Evolutionary conservation across 2,113 vertebrate species (phyloP), one percentile per base, ranked within the genome.

Genomic region (Corythaixoides concolor): DNA sequence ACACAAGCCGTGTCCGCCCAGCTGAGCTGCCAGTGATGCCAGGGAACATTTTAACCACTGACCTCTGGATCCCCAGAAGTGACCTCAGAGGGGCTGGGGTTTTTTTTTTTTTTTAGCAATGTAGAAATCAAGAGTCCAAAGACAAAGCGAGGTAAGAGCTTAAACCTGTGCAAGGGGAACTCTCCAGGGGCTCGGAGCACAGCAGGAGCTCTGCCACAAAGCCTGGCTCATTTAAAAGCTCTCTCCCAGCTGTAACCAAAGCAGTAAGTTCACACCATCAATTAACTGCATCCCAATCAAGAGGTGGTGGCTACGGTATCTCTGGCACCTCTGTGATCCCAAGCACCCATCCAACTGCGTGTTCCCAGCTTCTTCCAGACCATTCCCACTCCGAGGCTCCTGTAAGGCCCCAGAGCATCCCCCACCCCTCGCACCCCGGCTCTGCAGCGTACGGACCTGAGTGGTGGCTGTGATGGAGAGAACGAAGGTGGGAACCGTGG

Each of bases 401-500:
- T 7, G 59, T n/a, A 8, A 78, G 12, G 23, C 74, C 80, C 49
- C 43, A 5, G 33, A 66, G 52, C 41, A 43, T 5, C 52, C 24
- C 15, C 53, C 41, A 26, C 3, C 56, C 41, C 55, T n/a, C 3
- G 1, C 2, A 2, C 12, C 37, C 53, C 2, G 0, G 66, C 52
- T 39, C 70, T 10, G 45, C 33, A 16, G 33, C 4, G 6, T 58
- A 97, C 97, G 4, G 87, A 99, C 99, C 99, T 99, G 99, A 75
- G 99, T 99, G 39, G 99, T 99, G 69, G 99, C 99, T 11, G 99
- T 99, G 98, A 99, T 99, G 92, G 99, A 99, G 89, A 99, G 98
- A 33, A 99, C 99, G 85, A 99, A 99, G 27, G 99, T 99, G 72
- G 99, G 99, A 80, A 99, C 99, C 0, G 99, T 99, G 95, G 99